phyloP scores from a whole-genome alignment of 2,113 vertebrate genomes.

The Esox niger region DNA sequence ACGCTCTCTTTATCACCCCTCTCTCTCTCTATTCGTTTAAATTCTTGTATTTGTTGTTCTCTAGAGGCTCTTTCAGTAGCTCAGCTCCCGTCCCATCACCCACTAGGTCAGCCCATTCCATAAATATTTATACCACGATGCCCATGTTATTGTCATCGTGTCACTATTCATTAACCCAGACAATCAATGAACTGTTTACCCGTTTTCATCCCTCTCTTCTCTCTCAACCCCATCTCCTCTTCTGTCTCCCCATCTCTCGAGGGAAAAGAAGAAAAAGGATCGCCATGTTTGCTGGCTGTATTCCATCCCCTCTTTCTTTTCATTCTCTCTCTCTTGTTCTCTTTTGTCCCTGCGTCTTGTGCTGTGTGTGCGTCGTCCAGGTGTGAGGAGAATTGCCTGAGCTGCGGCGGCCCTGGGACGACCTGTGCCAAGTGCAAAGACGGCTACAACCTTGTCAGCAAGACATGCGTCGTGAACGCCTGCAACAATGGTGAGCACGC shows the following conservation, averaged over 20 bases:
- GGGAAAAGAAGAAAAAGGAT: too few relatives aligned
- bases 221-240: too few relatives aligned
- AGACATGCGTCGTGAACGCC: slow-evolving; percentile 78
- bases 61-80: not conserved
- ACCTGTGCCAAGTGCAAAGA: slow-evolving; percentile 81
- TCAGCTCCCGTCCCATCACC: not conserved
- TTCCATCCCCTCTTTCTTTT: not conserved
- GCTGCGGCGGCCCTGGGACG: slow-evolving; percentile 77
- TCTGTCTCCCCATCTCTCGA: not conserved
- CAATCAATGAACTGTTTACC: too few relatives aligned
- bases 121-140: not conserved
- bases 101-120: not conserved
- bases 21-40: not conserved
- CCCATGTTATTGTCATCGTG: not conserved
- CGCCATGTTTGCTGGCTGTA: too few relatives aligned
- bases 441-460: slow-evolving; percentile 77
- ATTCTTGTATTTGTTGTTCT: slow-evolving; percentile 8
- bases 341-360: not conserved
- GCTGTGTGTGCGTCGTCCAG: slow-evolving; percentile 57
- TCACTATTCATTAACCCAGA: not conserved
- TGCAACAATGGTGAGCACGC: slow-evolving; percentile 83
- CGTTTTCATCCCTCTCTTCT: too few relatives aligned
- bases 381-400: slow-evolving; percentile 84
- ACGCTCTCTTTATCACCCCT: not conserved
- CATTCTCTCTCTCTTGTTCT: not conserved